Percentiles rank a stretch among this genome's conserved stretches.
Conservation (phyloP, 2,113 vertebrate genomes). For the Cinclus mexicanus region DNA sequence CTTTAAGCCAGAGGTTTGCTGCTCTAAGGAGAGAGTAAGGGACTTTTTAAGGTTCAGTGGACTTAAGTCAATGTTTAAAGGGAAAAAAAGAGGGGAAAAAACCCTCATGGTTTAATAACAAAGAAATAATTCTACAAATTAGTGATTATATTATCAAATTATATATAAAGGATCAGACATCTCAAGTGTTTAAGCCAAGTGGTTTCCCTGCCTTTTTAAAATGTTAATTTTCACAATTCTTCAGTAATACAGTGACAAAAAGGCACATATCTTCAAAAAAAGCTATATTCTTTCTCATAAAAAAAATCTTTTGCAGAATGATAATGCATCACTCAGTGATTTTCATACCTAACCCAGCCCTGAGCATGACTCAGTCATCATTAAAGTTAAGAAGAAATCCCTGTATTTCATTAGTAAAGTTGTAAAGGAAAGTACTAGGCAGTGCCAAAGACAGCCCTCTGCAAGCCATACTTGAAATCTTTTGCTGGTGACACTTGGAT, state of each 20-base stretch:
- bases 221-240: neutral
- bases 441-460: neutral
- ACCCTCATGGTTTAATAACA: neutral
- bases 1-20: neutral
- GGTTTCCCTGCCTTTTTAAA: neutral
- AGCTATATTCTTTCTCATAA: neutral
- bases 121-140: neutral
- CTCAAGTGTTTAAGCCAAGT: neutral
- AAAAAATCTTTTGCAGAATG: neutral
- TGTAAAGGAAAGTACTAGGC: neutral
- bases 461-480: neutral
- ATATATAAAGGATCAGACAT: neutral
- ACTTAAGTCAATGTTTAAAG: neutral
- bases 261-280: neutral
- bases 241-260: neutral
- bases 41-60: neutral
- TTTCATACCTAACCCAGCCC: neutral
- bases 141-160: neutral
- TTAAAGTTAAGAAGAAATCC: neutral
- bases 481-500: neutral
- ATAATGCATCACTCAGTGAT: neutral
- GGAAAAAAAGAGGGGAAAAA: neutral
- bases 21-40: neutral
- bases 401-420: neutral
- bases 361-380: neutral